Base-by-base conservation (phyloP, 2,888 invertebrate species). In the Sinotaia quadrata region DNA sequence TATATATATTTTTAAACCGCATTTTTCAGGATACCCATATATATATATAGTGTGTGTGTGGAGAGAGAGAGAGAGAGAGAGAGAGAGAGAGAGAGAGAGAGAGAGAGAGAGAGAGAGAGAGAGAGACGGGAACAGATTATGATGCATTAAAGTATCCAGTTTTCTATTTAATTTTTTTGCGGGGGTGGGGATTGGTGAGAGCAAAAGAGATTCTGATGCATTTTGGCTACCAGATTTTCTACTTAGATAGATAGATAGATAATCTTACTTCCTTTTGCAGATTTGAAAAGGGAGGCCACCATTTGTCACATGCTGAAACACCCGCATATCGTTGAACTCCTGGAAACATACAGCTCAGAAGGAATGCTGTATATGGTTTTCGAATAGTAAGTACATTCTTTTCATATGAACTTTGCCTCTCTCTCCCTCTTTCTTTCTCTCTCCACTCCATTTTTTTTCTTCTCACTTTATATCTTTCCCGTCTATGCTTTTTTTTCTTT, bases 321-420 rank as follows among this genome's bases (percentile, higher is more conserved):
- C 90, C 97, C 97, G 4, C 98, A 98, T 90, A 98, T 99, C 82
- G 98, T 98, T 80, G 98, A 98, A 89, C 91, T 99, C 67, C 91
- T 98, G 81, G 98, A 99, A 90, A 98, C 98, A 0, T 98, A 98
- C 91, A 97, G 97, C 87, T 97, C 97, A 5, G 98, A 98, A 89
- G 97, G 97, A 83, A 96, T 97, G 95, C 92, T 98, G 29, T 98
- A 98, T 89, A 98, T 98, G 98, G 97, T 98, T 76, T 98, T 98
- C 90, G 98, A 98, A 92, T 97, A 95, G 97, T 98, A 91, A 95
- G 97, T 94, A 88, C 49, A n/a, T 7, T 3, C 36, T 52, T 47
- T 47, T 15, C 3, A 8, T n/a, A 8, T 15, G 10, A 31, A 2
- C 31, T n/a, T 1, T 47, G 10, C 44, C 33, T 49, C 47, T 31